These are phyloP conservation scores for Bradysia coprophila DNA, from an alignment of 1,140 invertebrate genomes.

Conservation along the genomic window DNA sequence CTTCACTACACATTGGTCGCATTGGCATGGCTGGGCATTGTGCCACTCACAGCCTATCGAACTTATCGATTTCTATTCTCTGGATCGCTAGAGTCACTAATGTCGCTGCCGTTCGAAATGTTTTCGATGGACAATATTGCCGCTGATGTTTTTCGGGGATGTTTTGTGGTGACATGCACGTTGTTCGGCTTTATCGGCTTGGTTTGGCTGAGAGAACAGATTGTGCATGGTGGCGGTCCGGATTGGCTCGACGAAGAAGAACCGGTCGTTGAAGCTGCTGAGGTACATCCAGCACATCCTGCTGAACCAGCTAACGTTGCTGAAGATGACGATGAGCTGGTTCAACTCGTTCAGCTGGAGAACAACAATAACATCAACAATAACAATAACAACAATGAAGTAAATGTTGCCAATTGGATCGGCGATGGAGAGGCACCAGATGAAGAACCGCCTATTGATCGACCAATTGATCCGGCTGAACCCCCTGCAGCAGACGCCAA, in stretches of 20 bases:
- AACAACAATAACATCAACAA: constrained; percentile 6
- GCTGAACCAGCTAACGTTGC: constrained; percentile 16
- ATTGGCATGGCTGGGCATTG: constrained; percentile 90
- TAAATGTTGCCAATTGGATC: constrained; percentile 11
- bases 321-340: constrained; percentile 18
- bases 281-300: constrained; percentile 10
- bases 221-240: constrained; percentile 89
- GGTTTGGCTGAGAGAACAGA: constrained; percentile 95
- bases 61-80: constrained; percentile 87
- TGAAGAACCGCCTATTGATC: background rate
- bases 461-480: background rate
- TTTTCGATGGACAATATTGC: constrained; percentile 84
- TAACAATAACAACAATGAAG: background rate
- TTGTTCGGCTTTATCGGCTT: constrained; percentile 91
- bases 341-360: constrained; percentile 8
- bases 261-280: constrained; percentile 14
- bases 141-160: constrained; percentile 88
- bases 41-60: constrained; percentile 90
- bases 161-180: constrained; percentile 92
- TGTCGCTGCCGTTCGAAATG: constrained; percentile 81
- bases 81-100: constrained; percentile 62
- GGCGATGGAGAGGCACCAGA: constrained; percentile 9
- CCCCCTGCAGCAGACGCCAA: constrained; percentile 20
- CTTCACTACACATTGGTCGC: constrained; percentile 91
- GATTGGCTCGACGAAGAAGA: constrained; percentile 78